These are phyloP conservation scores for Pocota personata DNA, from an alignment of 2,888 invertebrate genomes.

Conservation along the genomic window DNA sequence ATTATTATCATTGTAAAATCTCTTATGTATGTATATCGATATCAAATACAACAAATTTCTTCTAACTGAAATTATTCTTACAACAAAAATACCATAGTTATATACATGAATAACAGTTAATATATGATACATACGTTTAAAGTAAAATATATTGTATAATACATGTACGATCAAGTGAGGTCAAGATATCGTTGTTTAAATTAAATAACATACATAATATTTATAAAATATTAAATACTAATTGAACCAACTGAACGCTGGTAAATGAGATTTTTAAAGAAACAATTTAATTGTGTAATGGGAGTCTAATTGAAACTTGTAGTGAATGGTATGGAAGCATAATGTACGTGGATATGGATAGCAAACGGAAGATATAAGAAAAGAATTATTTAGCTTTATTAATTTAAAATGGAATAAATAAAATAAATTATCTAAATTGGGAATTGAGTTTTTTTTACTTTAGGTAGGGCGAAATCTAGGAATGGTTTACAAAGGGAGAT, in stretches of 20 bases:
- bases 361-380: background rate
- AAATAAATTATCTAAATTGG: slow-evolving; percentile 15
- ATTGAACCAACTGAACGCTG: slow-evolving; percentile 24
- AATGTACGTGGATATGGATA: background rate
- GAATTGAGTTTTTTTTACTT: background rate
- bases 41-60: slow-evolving; percentile 24
- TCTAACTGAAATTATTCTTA: slow-evolving; percentile 28
- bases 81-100: slow-evolving; percentile 8
- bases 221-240: slow-evolving; percentile 46
- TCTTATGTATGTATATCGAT: slow-evolving; percentile 48
- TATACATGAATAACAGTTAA: slow-evolving; percentile 25
- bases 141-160: slow-evolving; percentile 10
- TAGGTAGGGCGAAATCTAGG: too few species aligned
- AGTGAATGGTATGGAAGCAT: slow-evolving; percentile 15
- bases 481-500: too few species aligned
- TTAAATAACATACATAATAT: slow-evolving; percentile 44
- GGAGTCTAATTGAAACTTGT: slow-evolving; percentile 8
- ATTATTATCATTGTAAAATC: slow-evolving; percentile 32
- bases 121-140: background rate
- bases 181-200: slow-evolving; percentile 53
- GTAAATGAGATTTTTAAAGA: slow-evolving; percentile 6
- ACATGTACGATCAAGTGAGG: slow-evolving; percentile 31
- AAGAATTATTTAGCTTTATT: slow-evolving; percentile 46
- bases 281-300: slow-evolving; percentile 29
- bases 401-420: slow-evolving; percentile 39